Evolutionary conservation across 2,113 vertebrate genomes (phyloP).

Genomic region (Sinocyclocheilus anshuiensis): DNA sequence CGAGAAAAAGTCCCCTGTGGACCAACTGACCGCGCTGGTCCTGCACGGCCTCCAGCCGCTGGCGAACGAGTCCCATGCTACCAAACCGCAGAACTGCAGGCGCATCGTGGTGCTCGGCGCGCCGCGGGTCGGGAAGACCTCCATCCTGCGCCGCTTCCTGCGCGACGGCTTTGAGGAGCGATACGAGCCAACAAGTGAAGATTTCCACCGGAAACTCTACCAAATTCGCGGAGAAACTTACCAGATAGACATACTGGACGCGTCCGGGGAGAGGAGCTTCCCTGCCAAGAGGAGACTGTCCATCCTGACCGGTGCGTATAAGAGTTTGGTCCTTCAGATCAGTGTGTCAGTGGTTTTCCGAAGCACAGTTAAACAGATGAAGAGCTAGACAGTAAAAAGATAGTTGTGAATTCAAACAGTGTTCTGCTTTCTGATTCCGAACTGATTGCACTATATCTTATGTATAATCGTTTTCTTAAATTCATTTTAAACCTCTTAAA

Average conservation of each 20-base stretch:
- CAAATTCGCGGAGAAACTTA: slow-evolving; percentile 76
- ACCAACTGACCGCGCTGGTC: slow-evolving; percentile 70
- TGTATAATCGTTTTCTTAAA: no score
- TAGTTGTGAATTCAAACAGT: no score
- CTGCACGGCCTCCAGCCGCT: slow-evolving; percentile 63
- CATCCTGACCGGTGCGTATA: slow-evolving; percentile 75
- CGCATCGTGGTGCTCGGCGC: slow-evolving; percentile 79
- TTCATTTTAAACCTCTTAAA: no score
- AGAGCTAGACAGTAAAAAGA: no score
- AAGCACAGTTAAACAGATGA: no score
- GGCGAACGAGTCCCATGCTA: slow-evolving; percentile 43
- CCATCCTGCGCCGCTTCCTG: slow-evolving; percentile 75
- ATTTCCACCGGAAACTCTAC: slow-evolving; percentile 78
- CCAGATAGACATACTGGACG: slow-evolving; percentile 78
- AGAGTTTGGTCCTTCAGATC: background rate
- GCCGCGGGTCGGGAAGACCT: slow-evolving; percentile 77
- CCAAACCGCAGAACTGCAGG: slow-evolving; percentile 74
- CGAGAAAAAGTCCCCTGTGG: slow-evolving; percentile 64
- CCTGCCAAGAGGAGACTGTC: slow-evolving; percentile 77
- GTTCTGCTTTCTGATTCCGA: no score
- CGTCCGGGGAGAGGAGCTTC: slow-evolving; percentile 74
- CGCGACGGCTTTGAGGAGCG: slow-evolving; percentile 75
- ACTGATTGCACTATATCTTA: no score
- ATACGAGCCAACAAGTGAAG: slow-evolving; percentile 77
- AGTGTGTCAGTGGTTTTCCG: no score